These are phyloP conservation scores for Palythoa heliodiscus DNA, from an alignment of 92 coral and sea anemone species.

Conservation along the genomic window DNA sequence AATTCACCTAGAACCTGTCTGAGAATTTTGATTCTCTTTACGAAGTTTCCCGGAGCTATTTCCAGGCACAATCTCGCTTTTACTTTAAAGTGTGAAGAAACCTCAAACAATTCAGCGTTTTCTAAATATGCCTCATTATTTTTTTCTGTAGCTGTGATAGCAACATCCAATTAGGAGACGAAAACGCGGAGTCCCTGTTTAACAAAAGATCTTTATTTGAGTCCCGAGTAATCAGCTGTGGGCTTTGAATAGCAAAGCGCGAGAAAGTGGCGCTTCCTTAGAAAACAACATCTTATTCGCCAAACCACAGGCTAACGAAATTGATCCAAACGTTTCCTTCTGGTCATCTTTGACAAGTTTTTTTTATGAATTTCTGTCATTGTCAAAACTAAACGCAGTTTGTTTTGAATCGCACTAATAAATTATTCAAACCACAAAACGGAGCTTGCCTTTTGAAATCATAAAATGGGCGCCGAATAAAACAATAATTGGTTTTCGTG, in stretches of 20 bases:
- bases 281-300: background rate
- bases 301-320: constrained; percentile 1
- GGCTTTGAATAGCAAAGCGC: constrained; percentile 16
- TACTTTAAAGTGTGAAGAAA: background rate
- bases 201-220: constrained; percentile 39
- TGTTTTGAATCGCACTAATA: constrained; percentile 33
- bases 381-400: background rate
- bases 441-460: constrained; percentile 45
- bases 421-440: constrained; percentile 39
- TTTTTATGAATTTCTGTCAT: background rate
- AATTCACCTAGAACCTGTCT: background rate
- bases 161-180: constrained; percentile 36
- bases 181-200: constrained; percentile 32
- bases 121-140: constrained; percentile 18
- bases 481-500: constrained; percentile 21
- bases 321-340: constrained; percentile 10
- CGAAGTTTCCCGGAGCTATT: background rate
- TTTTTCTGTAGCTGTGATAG: constrained; percentile 26
- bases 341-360: constrained; percentile 15
- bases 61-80: background rate
- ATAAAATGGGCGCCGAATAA: constrained; percentile 30
- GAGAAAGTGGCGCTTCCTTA: background rate
- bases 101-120: background rate
- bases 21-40: constrained; percentile 17
- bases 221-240: constrained; percentile 39